Percentiles rank a stretch among this genome's conserved stretches.
Conservation (phyloP, 2,888 invertebrate genomes). For the Eristalis intricaria region DNA sequence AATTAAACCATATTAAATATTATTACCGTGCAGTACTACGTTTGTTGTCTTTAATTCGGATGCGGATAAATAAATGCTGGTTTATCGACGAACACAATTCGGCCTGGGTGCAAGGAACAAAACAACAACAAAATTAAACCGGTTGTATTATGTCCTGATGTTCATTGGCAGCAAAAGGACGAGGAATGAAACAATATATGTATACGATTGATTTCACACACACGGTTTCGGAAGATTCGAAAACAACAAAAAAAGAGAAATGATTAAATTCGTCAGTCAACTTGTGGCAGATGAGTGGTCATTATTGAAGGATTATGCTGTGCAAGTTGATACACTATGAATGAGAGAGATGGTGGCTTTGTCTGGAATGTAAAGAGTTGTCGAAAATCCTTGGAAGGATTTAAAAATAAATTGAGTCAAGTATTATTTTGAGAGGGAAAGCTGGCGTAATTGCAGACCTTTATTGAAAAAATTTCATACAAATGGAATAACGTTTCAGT, state of each 20-base stretch:
- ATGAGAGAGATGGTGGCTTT: no score
- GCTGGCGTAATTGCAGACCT: no score
- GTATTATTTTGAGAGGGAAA: no score
- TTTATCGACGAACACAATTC: not conserved
- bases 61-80: not conserved
- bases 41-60: not conserved
- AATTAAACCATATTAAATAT: slow-evolving; percentile 28
- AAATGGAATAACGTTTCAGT: no score
- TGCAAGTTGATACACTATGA: not conserved
- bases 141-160: not conserved
- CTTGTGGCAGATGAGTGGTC: not conserved
- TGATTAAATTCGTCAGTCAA: not conserved
- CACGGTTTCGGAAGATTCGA: not conserved
- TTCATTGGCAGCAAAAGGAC: not conserved
- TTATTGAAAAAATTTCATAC: no score
- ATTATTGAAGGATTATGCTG: not conserved
- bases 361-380: no score
- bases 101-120: not conserved
- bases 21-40: not conserved
- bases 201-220: not conserved
- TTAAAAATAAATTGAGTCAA: no score
- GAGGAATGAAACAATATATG: not conserved
- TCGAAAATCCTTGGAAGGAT: no score
- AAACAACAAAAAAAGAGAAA: not conserved
- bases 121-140: not conserved